Evolutionary conservation across 1,140 invertebrate species (phyloP), one percentile per base, ranked within the genome.

Genomic region (Belonocnema kinseyi): DNA sequence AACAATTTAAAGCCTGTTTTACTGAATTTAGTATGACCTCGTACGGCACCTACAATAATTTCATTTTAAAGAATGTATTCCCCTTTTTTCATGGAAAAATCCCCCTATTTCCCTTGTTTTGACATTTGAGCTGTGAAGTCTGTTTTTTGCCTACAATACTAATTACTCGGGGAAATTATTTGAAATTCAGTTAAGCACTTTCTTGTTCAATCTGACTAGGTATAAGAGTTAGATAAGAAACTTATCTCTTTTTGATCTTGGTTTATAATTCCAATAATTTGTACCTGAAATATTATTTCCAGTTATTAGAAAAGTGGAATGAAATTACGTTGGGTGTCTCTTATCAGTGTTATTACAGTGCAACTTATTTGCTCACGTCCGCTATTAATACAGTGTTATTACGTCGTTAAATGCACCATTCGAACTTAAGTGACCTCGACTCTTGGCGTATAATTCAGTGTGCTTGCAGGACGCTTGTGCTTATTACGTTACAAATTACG

Each of bases 401-500:
- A 66, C 61, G 61, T 66, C 26, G 61, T 66, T 40, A 66, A 66
- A 66, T 66, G 61, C 61, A 66, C 61, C 61, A 66, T 66, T 66
- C 61, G 61, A 66, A 66, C 61, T 66, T 26, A 66, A 10, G 16
- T 40, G 61, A 66, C 61, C 61, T 66, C 61, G 61, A 33, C 26
- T 66, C 33, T n/a, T 66, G 33, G 61, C 61, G 33, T 66, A 66
- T 66, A 66, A 66, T 66, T 66, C 61, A 66, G 40, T 66, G 26
- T 66, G 26, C 61, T 66, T 61, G 58, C 58, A 26, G 21, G 58
- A 61, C 6, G 58, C 12, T 66, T 14, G 26, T 66, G 40, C n/a
- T 66, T 66, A 66, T 66, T 66, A 66, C 26, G 26, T 33, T 13
- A 66, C 61, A 46, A 66, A 66, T 66, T 40, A 66, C 26, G 26